Evolutionary conservation across 2,888 invertebrate species (phyloP).

Genomic region (Gari tellinella): DNA sequence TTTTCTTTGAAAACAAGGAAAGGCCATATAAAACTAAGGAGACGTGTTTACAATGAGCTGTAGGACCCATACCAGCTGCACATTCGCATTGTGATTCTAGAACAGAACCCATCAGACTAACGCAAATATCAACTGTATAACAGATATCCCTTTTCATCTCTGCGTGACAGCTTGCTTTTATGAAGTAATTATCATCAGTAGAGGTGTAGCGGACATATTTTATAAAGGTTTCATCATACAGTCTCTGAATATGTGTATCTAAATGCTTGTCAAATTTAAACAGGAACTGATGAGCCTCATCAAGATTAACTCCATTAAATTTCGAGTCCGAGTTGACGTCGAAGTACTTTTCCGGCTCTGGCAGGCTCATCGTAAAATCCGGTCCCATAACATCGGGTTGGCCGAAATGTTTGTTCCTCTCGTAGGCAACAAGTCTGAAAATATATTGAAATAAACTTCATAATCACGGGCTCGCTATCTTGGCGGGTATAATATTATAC

Average conservation of each 20-base stretch:
- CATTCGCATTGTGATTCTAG: conserved; percentile 63
- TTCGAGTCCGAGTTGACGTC: conserved; percentile 36
- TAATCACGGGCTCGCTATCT: too few species aligned
- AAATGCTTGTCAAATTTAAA: conserved; percentile 15
- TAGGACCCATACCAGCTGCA: conserved; percentile 64
- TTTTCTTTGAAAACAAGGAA: not conserved
- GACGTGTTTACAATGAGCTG: conserved; percentile 65
- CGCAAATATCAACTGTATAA: conserved; percentile 45
- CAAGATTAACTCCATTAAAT: conserved; percentile 11
- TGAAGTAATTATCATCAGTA: not conserved
- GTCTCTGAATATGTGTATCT: conserved; percentile 12
- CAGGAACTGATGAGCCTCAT: conserved; percentile 15
- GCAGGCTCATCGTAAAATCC: conserved; percentile 37
- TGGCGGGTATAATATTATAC: too few species aligned
- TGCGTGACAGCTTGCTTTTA: conserved; percentile 25
- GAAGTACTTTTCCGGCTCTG: conserved; percentile 12
- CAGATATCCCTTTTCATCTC: conserved; percentile 39
- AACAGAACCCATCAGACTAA: conserved; percentile 33
- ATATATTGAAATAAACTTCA: too few species aligned
- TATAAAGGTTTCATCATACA: conserved; percentile 43
- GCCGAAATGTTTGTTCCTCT: conserved; percentile 52
- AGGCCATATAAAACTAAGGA: conserved; percentile 39
- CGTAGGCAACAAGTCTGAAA: conserved; percentile 63
- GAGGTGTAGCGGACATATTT: conserved; percentile 10
- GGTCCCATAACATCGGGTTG: conserved; percentile 15